Evolutionary conservation across 2,888 invertebrate genomes (phyloP), one percentile per base, ranked within the genome.

Genomic region (Phymatocera aterrima): DNA sequence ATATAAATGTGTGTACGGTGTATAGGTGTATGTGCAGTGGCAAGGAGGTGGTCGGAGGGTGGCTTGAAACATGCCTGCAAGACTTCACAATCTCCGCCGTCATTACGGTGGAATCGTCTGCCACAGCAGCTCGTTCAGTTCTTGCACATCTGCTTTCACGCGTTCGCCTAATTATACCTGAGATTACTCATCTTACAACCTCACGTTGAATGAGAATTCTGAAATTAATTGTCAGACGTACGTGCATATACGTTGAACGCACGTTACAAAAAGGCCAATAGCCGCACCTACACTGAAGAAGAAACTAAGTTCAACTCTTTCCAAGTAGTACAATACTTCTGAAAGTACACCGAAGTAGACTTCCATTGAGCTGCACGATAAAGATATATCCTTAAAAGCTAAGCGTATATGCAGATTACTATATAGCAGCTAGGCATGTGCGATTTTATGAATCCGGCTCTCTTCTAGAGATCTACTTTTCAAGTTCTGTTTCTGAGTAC

Each of bases 91-190:
- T 51, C 48, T 34, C 34, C 51, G 48, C 48, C 28, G 51, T 72
- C 68, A 68, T 68, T 68, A 68, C 43, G 21, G n/a, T 48, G 51
- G 48, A 51, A 51, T 51, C 34, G 51, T 72, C 48, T 31, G 21
- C 31, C 51, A 18, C 3, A 51, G 48, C 48, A 34, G 15, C 31
- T 48, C 51, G 34, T 51, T 72, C 31, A 68, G 21, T 21, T n/a
- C 51, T 51, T 51, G 48, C 18, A 21, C 51, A 72, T 72, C 72
- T 72, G 72, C 51, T 72, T 43, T 68, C 46, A 46, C 3, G 34
- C 72, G 43, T 72, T 72, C 34, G 72, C 48, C 72, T 72, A 72
- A 72, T 72, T 72, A 72, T 72, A 51, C 51, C 72, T 72, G 72
- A 51, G 51, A 51, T 72, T 31, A 51, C 51, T 15, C 72, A 18